These are phyloP conservation scores for Helarctos malayanus DNA, from an alignment of 2,797 vertebrate genomes.

Conservation along the genomic window DNA sequence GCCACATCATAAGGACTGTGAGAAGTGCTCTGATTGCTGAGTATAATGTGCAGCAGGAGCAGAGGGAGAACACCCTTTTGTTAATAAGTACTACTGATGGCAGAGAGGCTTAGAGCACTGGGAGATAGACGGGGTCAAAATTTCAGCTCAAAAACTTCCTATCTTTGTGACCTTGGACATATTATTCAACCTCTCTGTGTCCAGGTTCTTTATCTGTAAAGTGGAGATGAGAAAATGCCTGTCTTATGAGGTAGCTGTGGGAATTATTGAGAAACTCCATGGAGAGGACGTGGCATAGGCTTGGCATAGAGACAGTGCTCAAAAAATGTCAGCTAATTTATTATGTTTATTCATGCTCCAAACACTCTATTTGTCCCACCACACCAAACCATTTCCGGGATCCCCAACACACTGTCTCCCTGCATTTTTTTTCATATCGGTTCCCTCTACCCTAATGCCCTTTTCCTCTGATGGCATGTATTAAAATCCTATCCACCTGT, in stretches of 20 bases:
- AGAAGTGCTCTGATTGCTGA: neutral
- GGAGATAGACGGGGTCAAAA: neutral
- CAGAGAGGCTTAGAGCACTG: neutral
- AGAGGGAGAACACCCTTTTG: neutral
- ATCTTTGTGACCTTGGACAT: neutral
- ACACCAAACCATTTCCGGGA: neutral
- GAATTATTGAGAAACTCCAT: neutral
- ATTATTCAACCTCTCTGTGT: neutral
- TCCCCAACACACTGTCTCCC: neutral
- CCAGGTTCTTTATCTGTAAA: neutral
- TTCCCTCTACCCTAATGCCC: neutral
- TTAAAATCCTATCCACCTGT: neutral
- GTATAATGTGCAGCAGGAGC: neutral
- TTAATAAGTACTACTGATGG: neutral
- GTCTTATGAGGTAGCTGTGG: neutral
- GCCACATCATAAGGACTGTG: neutral
- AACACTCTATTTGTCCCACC: neutral
- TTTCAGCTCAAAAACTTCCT: neutral
- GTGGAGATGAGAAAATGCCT: neutral
- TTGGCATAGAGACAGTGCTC: neutral
- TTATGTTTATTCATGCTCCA: neutral
- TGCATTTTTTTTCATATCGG: neutral
- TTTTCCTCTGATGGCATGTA: neutral
- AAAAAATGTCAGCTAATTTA: neutral
- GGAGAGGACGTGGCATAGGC: no score